phyloP scores from a whole-genome alignment of 2,888 invertebrate genomes.

The Lymantria monacha region DNA sequence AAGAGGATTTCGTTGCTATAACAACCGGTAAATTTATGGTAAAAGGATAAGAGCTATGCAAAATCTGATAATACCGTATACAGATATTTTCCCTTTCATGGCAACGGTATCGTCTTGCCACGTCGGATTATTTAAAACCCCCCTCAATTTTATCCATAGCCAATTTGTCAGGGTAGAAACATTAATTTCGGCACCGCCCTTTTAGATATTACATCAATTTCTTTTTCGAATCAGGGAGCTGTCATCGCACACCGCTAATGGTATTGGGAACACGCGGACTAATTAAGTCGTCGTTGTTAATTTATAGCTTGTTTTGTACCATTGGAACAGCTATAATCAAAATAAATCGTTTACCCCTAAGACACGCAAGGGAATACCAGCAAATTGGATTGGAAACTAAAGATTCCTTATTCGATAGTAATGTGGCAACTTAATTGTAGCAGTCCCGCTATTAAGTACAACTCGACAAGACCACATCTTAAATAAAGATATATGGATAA shows the following conservation, averaged over 20 bases:
- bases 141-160: slow-evolving; percentile 27
- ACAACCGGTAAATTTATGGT: slow-evolving; percentile 21
- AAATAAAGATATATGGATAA: slow-evolving; percentile 24
- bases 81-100: slow-evolving; percentile 20
- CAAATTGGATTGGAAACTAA: slow-evolving; percentile 69
- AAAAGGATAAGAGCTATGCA: slow-evolving; percentile 23
- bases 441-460: slow-evolving; percentile 4
- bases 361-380: slow-evolving; percentile 72
- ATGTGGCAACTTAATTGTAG: slow-evolving; percentile 34
- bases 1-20: slow-evolving; percentile 15
- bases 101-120: slow-evolving; percentile 20
- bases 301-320: slow-evolving; percentile 74
- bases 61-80: slow-evolving; percentile 27
- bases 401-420: slow-evolving; percentile 53
- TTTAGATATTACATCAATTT: slow-evolving; percentile 67
- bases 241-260: slow-evolving; percentile 72
- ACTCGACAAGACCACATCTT: too few relatives aligned
- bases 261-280: slow-evolving; percentile 71
- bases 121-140: slow-evolving; percentile 32
- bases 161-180: slow-evolving; percentile 42
- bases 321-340: slow-evolving; percentile 72
- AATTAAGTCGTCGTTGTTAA: slow-evolving; percentile 77
- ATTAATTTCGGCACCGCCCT: slow-evolving; percentile 57
- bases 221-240: slow-evolving; percentile 55
- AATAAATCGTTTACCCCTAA: slow-evolving; percentile 70